phyloP scores from a whole-genome alignment of 2,888 invertebrate genomes.

The Nomada ferruginata region DNA sequence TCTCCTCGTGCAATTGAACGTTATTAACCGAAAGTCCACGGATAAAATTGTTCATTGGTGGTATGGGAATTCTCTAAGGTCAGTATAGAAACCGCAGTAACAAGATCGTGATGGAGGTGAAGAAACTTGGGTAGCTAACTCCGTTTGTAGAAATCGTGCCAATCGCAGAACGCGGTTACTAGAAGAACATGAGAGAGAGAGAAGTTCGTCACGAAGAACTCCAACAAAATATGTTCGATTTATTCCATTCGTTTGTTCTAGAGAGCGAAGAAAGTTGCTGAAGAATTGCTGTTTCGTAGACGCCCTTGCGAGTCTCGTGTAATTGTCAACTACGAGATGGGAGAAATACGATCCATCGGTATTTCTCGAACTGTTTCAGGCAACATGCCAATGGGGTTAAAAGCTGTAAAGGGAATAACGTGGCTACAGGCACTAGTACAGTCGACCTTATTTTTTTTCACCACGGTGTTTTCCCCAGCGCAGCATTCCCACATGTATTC shows the following conservation, averaged over 20 bases:
- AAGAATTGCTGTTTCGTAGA: not conserved
- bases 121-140: not conserved
- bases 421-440: constrained; percentile 4
- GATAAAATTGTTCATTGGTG: constrained; percentile 2
- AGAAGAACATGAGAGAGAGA: not conserved
- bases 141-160: not conserved
- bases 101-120: not conserved
- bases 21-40: constrained; percentile 7
- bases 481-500: constrained; percentile 19
- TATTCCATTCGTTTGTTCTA: too few relatives aligned
- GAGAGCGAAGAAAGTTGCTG: not conserved
- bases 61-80: constrained; percentile 18
- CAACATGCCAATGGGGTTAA: constrained; percentile 52
- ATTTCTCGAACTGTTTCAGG: constrained; percentile 19
- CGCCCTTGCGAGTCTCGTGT: not conserved
- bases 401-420: constrained; percentile 40
- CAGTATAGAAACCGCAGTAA: not conserved
- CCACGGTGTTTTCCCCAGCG: not conserved
- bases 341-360: constrained; percentile 7
- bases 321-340: constrained; percentile 5
- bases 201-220: not conserved
- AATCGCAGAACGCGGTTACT: not conserved
- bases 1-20: not conserved
- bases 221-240: too few relatives aligned
- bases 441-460: constrained; percentile 12